phyloP scores from a whole-genome alignment of 2,888 invertebrate species.

The Imbricaverruca yamaguchii region DNA sequence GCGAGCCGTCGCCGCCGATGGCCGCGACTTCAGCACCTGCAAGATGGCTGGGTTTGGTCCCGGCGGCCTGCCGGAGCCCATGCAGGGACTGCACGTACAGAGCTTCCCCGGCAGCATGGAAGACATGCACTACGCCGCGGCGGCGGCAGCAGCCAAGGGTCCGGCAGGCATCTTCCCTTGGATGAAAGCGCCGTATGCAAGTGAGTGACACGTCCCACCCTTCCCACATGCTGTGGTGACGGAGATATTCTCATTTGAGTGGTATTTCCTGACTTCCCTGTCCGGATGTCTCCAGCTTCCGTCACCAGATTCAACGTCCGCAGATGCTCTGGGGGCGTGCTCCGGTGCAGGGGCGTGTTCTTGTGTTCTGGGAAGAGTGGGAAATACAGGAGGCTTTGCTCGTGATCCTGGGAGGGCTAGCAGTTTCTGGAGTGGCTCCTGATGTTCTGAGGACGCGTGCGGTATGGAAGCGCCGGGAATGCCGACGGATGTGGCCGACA shows the following conservation, averaged over 20 bases:
- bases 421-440: too few relatives aligned
- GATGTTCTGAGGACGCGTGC: too few relatives aligned
- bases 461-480: not conserved
- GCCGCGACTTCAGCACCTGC: constrained; percentile 12
- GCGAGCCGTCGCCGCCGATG: not conserved
- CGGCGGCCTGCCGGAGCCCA: not conserved
- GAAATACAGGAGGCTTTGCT: too few relatives aligned
- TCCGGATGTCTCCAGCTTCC: too few relatives aligned
- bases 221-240: not conserved
- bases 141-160: not conserved
- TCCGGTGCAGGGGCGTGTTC: too few relatives aligned
- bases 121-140: constrained; percentile 7
- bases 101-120: not conserved
- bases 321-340: too few relatives aligned
- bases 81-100: constrained; percentile 13
- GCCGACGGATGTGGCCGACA: not conserved
- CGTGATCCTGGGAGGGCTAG: too few relatives aligned
- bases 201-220: not conserved
- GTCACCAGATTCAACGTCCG: too few relatives aligned
- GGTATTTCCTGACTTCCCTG: too few relatives aligned
- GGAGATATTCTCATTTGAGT: too few relatives aligned
- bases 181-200: constrained; percentile 13
- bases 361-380: too few relatives aligned
- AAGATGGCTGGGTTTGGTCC: not conserved
- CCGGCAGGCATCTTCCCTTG: constrained; percentile 7